These are phyloP conservation scores for Leptinotarsa texana DNA, from an alignment of 1,140 invertebrate genomes.

Conservation along the genomic window DNA sequence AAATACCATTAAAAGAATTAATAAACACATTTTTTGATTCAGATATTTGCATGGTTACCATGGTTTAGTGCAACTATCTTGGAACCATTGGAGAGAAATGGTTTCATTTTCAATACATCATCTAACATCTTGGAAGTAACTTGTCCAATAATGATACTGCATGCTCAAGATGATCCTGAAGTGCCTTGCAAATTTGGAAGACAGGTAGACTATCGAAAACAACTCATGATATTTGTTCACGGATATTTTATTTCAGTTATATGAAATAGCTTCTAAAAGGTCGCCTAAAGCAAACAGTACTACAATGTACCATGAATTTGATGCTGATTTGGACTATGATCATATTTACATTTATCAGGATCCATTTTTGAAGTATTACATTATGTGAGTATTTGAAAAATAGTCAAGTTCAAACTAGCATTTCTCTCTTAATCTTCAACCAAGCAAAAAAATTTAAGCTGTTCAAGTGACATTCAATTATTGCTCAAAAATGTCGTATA, in stretches of 20 bases:
- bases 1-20: neutral
- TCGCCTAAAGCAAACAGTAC: slow-evolving; percentile 23
- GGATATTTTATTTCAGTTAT: slow-evolving; percentile 35
- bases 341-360: slow-evolving; percentile 44
- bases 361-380: slow-evolving; percentile 35
- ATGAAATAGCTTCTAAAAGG: slow-evolving; percentile 33
- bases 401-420: neutral
- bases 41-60: slow-evolving; percentile 49
- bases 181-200: slow-evolving; percentile 48
- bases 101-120: slow-evolving; percentile 48
- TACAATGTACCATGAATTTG: slow-evolving; percentile 37
- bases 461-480: too few relatives aligned
- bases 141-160: slow-evolving; percentile 48
- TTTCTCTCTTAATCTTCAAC: neutral
- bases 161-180: slow-evolving; percentile 50
- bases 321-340: slow-evolving; percentile 31
- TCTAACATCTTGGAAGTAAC: slow-evolving; percentile 40
- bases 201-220: slow-evolving; percentile 36
- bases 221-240: neutral
- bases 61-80: slow-evolving; percentile 64
- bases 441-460: too few relatives aligned
- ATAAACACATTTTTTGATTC: neutral
- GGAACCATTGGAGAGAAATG: slow-evolving; percentile 63
- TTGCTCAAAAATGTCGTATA: too few relatives aligned
- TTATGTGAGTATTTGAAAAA: slow-evolving; percentile 34